Percentiles rank a stretch among this genome's conserved stretches.
phyloP scores from a whole-genome alignment of 2,888 invertebrate genomes.

The Bellardia bayeri region DNA sequence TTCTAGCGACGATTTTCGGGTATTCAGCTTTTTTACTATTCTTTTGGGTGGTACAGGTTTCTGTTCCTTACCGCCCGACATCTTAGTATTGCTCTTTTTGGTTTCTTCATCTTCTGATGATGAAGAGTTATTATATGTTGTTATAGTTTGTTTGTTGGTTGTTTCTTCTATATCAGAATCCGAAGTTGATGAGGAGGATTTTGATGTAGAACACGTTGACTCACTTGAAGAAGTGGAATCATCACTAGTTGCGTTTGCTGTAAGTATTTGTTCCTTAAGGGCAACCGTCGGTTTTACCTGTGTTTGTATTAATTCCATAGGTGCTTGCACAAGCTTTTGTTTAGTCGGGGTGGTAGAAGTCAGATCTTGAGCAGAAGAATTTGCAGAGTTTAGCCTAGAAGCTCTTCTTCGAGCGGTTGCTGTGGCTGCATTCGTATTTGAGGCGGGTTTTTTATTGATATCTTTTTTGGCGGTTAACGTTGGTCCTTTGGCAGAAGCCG shows the following conservation, averaged over 20 bases:
- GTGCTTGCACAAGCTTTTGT: conserved; percentile 62
- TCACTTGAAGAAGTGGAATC: conserved; percentile 75
- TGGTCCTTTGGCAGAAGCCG: conserved; percentile 80
- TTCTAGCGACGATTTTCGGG: conserved; percentile 75
- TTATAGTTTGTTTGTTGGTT: conserved; percentile 20
- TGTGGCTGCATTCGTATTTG: conserved; percentile 66
- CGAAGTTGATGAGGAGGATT: conserved; percentile 71
- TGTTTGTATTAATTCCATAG: conserved; percentile 55
- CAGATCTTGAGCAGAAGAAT: conserved; percentile 51
- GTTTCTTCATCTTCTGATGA: conserved; percentile 70
- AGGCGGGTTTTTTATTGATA: conserved; percentile 80
- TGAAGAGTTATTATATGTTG: conserved; percentile 35
- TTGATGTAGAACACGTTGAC: conserved; percentile 74
- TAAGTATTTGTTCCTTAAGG: conserved; percentile 13
- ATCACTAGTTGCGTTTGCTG: conserved; percentile 64
- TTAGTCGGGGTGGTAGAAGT: conserved; percentile 76
- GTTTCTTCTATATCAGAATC: conserved; percentile 58
- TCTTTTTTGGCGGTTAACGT: conserved; percentile 82
- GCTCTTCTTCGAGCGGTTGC: conserved; percentile 73
- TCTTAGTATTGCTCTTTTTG: conserved; percentile 44
- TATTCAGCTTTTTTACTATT: conserved; percentile 78
- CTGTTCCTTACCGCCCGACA: conserved; percentile 31
- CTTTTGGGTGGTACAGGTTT: conserved; percentile 64
- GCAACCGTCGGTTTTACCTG: conserved; percentile 17
- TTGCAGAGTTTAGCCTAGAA: conserved; percentile 75